Evolutionary conservation across 1,140 invertebrate species (phyloP).

Genomic region (Oscheius sp.): DNA sequence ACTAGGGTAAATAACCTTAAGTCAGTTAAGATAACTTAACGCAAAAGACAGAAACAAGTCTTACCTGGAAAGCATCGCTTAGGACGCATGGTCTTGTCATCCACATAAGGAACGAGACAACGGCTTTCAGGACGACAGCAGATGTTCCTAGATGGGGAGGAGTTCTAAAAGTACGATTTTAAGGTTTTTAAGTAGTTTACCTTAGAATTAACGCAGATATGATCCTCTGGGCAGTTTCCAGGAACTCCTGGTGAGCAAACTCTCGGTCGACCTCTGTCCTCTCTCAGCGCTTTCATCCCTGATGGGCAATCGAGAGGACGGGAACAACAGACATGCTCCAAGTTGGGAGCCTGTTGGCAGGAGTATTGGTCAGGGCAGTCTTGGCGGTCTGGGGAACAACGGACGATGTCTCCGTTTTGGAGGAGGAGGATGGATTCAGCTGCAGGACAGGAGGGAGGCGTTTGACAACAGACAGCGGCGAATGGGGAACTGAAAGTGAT

Average conservation of each 20-base stretch:
- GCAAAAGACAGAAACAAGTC: too few species aligned
- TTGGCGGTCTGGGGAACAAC: slow-evolving; percentile 31
- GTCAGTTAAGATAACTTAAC: too few species aligned
- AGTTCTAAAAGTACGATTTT: neutral
- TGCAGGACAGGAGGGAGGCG: slow-evolving; percentile 36
- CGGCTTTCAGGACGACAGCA: slow-evolving; percentile 41
- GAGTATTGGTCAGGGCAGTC: slow-evolving; percentile 38
- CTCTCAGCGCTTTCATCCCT: slow-evolving; percentile 43
- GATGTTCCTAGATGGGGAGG: slow-evolving; percentile 18
- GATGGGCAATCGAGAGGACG: slow-evolving; percentile 37
- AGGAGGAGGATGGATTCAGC: slow-evolving; percentile 35
- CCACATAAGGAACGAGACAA: slow-evolving; percentile 42
- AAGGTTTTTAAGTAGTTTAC: neutral
- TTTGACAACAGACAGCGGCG: slow-evolving; percentile 41
- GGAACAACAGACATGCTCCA: slow-evolving; percentile 47
- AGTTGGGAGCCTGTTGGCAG: slow-evolving; percentile 41
- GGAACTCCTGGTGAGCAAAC: slow-evolving; percentile 40
- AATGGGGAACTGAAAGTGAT: slow-evolving; percentile 24
- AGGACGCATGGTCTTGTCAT: slow-evolving; percentile 36
- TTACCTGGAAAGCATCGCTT: slow-evolving; percentile 43
- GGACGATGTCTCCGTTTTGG: slow-evolving; percentile 4
- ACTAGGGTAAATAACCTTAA: neutral
- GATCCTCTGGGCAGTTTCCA: slow-evolving; percentile 38
- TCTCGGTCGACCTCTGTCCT: slow-evolving; percentile 33
- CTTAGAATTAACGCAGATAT: slow-evolving; percentile 31